Base-by-base conservation (phyloP, 2,888 invertebrate species). In the Yponomeuta sedellus region DNA sequence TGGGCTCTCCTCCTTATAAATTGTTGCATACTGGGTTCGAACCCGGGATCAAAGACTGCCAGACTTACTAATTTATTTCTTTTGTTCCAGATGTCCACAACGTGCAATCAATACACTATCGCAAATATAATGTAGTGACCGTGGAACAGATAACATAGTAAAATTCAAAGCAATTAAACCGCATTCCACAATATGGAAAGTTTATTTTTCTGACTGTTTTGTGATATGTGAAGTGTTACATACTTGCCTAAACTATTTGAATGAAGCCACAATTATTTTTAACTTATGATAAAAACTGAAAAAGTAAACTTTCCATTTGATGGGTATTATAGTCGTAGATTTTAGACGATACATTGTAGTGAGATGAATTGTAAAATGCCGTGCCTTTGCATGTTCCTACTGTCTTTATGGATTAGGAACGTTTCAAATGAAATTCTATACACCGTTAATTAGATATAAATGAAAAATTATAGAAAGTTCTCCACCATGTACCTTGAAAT, bases 361-460 rank as follows among this genome's bases (percentile, higher is more conserved):
- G 57, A 63, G 73, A 77, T 69, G 72, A 76, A 81, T 82, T 81
- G 83, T 88, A 25, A 57, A 77, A 76, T 70, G 72, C 81, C 72
- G 88, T 88, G 88, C 87, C 88, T 88, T 86, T 73, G 72, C 74
- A 73, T 77, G 81, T 85, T 82, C 79, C 80, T 85, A 83, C 77
- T 70, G 65, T 71, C 34, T 70, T 69, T 67, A 64, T 77, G 78
- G 79, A 80, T 8, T 34, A 52, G 12, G 44, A 52, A 59, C 25
- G 6, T 58, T 22, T 58, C 5, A 59, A 59, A 25, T 59, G 25
- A 25, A 20, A 11, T 59, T 59, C 25, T 59, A 59, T 25, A 12
- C 12, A 34, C 34, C 8, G 8, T 34, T 34, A 5, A 34, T 34
- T 34, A 4, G 25, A 2, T 25, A 5, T 25, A 34, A 34, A 5